phyloP scores from a whole-genome alignment of 2,888 invertebrate genomes.

The Orgyia antiqua region DNA sequence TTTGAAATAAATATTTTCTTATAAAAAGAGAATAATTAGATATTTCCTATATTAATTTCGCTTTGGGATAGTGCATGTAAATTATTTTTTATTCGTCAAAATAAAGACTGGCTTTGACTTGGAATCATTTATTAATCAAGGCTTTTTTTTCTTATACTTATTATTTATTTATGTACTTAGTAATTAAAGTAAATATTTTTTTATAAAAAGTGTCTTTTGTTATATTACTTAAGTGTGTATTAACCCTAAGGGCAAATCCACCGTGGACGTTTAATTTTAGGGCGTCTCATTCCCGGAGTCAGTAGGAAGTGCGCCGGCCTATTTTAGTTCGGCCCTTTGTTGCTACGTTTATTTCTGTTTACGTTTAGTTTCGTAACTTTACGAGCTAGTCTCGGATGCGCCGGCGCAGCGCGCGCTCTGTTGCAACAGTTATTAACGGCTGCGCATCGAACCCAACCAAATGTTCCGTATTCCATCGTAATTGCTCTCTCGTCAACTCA shows the following conservation, averaged over 20 bases:
- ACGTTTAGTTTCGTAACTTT: slow-evolving; percentile 72
- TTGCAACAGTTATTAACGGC: slow-evolving; percentile 66
- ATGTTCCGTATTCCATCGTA: slow-evolving; percentile 35
- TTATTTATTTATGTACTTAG: no score
- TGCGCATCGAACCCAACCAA: slow-evolving; percentile 45
- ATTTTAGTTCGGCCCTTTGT: slow-evolving; percentile 68
- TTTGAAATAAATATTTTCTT: no score
- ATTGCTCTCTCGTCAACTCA: slow-evolving; percentile 28
- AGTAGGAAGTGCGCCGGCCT: slow-evolving; percentile 64
- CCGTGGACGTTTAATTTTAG: slow-evolving; percentile 46
- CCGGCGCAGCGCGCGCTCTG: slow-evolving; percentile 47
- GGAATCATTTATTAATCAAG: no score
- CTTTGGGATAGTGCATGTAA: no score
- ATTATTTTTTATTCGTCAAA: no score
- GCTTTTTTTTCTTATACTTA: no score
- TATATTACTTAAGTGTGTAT: no score
- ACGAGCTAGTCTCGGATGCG: slow-evolving; percentile 58
- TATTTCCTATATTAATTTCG: no score
- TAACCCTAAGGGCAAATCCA: slow-evolving; percentile 8
- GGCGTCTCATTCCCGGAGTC: slow-evolving; percentile 42
- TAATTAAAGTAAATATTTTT: no score
- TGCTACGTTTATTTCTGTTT: slow-evolving; percentile 70
- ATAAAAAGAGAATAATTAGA: no score
- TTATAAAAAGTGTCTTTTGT: no score
- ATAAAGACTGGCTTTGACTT: no score